Conservation (phyloP, 1,140 invertebrate species). For the Notospermus geniculatus region DNA sequence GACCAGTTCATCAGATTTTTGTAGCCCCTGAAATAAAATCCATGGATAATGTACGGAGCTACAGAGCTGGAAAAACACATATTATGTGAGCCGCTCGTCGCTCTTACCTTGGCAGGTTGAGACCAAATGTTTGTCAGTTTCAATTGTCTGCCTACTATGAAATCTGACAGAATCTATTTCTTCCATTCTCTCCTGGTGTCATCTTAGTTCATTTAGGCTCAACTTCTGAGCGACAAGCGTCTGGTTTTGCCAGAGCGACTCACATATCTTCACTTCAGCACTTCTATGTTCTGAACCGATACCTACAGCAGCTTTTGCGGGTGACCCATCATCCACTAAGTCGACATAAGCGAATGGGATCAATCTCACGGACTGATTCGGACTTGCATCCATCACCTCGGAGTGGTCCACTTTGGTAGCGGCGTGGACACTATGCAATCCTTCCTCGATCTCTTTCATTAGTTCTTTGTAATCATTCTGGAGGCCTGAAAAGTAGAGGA, state of each 20-base stretch:
- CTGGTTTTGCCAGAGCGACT: no score
- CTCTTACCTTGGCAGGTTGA: background rate
- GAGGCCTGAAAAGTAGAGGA: slow-evolving; percentile 63
- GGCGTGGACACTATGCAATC: slow-evolving; percentile 64
- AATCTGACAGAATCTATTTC: no score
- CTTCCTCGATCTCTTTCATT: slow-evolving; percentile 82
- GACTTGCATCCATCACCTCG: background rate
- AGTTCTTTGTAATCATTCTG: slow-evolving; percentile 84
- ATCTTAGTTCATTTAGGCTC: no score
- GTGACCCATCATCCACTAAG: slow-evolving; percentile 73
- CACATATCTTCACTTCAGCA: slow-evolving; percentile 25
- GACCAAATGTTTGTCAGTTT: no score
- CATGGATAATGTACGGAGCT: background rate
- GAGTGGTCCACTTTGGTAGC: background rate
- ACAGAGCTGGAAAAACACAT: background rate
- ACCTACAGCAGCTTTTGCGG: slow-evolving; percentile 74
- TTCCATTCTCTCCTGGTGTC: no score
- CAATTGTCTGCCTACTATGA: no score
- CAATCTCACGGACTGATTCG: slow-evolving; percentile 14
- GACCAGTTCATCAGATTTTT: slow-evolving; percentile 70
- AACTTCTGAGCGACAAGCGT: no score
- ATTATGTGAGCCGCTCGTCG: background rate
- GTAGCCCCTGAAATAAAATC: slow-evolving; percentile 68
- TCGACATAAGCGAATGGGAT: slow-evolving; percentile 71
- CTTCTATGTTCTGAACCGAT: slow-evolving; percentile 15